Percentiles rank a stretch among this genome's conserved stretches.
Evolutionary conservation across 1,140 invertebrate genomes (phyloP).

Genomic region (Sitophilus oryzae): DNA sequence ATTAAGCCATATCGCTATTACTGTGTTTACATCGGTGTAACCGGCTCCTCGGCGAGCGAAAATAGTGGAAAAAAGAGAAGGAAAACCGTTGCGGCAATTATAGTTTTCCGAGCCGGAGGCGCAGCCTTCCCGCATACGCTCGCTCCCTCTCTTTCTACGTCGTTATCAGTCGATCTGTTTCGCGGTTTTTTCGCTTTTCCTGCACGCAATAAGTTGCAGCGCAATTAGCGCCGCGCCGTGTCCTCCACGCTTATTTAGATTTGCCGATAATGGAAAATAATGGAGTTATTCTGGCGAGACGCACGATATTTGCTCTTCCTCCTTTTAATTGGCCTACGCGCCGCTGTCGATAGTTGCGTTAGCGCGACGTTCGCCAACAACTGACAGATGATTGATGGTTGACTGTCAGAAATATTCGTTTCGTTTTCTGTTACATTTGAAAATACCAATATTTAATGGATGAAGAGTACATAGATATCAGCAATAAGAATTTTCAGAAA

Average conservation of each 20-base stretch:
- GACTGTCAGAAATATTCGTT: too few relatives aligned
- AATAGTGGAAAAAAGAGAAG: not conserved
- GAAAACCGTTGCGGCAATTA: not conserved
- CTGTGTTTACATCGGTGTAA: not conserved
- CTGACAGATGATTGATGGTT: too few relatives aligned
- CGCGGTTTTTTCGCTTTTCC: constrained; percentile 15
- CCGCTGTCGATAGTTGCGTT: constrained; percentile 18
- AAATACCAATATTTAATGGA: too few relatives aligned
- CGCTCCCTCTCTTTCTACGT: not conserved
- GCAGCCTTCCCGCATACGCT: not conserved
- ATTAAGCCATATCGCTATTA: not conserved
- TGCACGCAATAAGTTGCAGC: constrained; percentile 28
- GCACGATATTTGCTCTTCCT: constrained; percentile 37
- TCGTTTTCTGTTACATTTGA: too few relatives aligned
- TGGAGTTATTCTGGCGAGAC: constrained; percentile 37
- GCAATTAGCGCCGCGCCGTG: constrained; percentile 35
- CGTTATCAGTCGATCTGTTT: constrained; percentile 9
- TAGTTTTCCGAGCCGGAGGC: not conserved
- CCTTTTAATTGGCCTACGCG: constrained; percentile 32
- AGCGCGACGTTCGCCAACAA: constrained; percentile 23
- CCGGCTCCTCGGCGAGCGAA: not conserved
- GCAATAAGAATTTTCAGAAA: too few relatives aligned
- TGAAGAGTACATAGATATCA: too few relatives aligned
- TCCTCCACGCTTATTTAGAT: constrained; percentile 39
- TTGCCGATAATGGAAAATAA: constrained; percentile 36